Evolutionary conservation across 1,140 invertebrate species (phyloP).

Genomic region (Nasonia giraulti): DNA sequence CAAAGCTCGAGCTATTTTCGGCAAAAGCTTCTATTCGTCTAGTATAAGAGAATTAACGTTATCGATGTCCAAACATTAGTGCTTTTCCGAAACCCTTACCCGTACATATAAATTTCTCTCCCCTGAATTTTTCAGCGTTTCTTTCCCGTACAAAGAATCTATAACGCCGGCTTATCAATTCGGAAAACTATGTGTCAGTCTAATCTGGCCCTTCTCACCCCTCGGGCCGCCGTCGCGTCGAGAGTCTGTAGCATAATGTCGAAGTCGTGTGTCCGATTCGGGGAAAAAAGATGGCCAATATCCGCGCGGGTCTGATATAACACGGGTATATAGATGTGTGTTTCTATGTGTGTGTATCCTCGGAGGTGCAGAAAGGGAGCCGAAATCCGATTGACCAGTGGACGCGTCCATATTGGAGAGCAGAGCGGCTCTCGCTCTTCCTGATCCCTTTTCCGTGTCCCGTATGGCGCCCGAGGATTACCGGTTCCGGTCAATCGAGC

Average conservation of each 20-base stretch:
- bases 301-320: slow-evolving; percentile 27
- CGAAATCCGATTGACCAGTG: slow-evolving; percentile 72
- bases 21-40: too few relatives aligned
- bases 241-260: slow-evolving; percentile 52
- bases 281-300: slow-evolving; percentile 43
- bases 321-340: background rate
- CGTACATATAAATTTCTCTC: too few relatives aligned
- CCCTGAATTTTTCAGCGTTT: background rate
- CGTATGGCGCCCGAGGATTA: slow-evolving; percentile 38
- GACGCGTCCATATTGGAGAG: slow-evolving; percentile 67
- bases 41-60: too few relatives aligned
- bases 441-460: slow-evolving; percentile 42
- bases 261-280: background rate
- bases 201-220: slow-evolving; percentile 52
- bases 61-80: background rate
- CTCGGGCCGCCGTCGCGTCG: slow-evolving; percentile 33
- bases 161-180: slow-evolving; percentile 28
- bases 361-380: slow-evolving; percentile 64
- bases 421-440: slow-evolving; percentile 1
- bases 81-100: background rate
- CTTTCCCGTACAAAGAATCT: background rate
- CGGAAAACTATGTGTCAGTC: slow-evolving; percentile 34
- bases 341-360: slow-evolving; percentile 66
- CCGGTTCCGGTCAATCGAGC: slow-evolving; percentile 46
- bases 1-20: too few relatives aligned